Conservation (phyloP, 1,140 invertebrate genomes). For the Orussus abietinus region DNA sequence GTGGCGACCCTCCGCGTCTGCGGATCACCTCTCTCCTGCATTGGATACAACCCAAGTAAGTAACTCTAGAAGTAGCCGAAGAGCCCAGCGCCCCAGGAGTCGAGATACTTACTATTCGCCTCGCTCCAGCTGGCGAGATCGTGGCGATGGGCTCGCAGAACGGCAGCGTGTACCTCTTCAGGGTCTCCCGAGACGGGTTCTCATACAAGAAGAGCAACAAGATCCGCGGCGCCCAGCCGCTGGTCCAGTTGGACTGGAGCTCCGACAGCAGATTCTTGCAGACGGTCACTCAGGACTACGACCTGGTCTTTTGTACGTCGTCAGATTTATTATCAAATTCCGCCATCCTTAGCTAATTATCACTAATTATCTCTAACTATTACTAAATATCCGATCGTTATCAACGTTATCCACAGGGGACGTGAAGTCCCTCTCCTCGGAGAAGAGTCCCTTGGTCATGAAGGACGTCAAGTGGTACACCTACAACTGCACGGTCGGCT, state of each 20-base stretch:
- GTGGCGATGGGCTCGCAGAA: conserved; percentile 90
- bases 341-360: too few species aligned
- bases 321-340: conserved; percentile 4
- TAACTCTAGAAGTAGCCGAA: too few species aligned
- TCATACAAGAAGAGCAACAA: conserved; percentile 85
- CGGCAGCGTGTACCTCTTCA: conserved; percentile 79
- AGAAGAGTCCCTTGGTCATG: conserved; percentile 81
- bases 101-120: too few species aligned
- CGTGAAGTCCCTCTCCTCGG: conserved; percentile 74
- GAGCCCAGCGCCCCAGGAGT: too few species aligned
- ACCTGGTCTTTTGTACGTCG: conserved; percentile 84
- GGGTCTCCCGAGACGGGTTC: conserved; percentile 79
- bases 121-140: conserved; percentile 79
- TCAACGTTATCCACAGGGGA: conserved; percentile 65
- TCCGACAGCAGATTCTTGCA: conserved; percentile 81
- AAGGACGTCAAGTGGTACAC: conserved; percentile 87
- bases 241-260: conserved; percentile 88
- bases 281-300: conserved; percentile 89
- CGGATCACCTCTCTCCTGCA: conserved; percentile 76
- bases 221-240: conserved; percentile 75
- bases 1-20: conserved; percentile 81
- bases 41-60: conserved; percentile 82
- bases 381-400: conserved; percentile 1
- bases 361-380: conserved; percentile 7
- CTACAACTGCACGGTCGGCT: conserved; percentile 79